phyloP scores from a whole-genome alignment of 2,113 vertebrate genomes.

The Gopherus evgoodei region DNA sequence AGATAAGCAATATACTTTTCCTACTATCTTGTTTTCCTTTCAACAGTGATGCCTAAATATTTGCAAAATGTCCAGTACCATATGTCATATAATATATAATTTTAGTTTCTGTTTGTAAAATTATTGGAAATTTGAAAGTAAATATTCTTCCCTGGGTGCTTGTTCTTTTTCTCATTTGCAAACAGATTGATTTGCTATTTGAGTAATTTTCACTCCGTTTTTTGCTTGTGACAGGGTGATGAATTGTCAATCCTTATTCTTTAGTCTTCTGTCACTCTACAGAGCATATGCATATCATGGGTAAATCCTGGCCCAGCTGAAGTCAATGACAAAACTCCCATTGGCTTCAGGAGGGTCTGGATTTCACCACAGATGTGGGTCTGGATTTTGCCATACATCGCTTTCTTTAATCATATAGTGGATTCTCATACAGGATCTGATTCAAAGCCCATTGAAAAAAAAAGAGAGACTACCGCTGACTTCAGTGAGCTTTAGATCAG shows the following conservation, averaged over 20 bases:
- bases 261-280: background rate
- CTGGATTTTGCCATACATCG: background rate
- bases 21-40: background rate
- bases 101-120: background rate
- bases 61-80: background rate
- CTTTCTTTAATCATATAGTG: rapidly evolving
- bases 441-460: background rate
- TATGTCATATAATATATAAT: background rate
- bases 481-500: background rate
- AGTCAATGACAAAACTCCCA: background rate
- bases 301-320: background rate
- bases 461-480: background rate
- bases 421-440: background rate
- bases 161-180: background rate
- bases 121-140: background rate
- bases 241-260: background rate
- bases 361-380: background rate
- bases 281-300: background rate
- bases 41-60: background rate
- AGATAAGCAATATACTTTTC: background rate
- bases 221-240: background rate
- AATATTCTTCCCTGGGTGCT: background rate
- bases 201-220: background rate
- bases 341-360: background rate
- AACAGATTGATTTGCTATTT: background rate